Percentiles rank a stretch among this genome's conserved stretches.
Evolutionary conservation across 2,113 vertebrate species (phyloP).

Genomic region (Platycercus adscitus): DNA sequence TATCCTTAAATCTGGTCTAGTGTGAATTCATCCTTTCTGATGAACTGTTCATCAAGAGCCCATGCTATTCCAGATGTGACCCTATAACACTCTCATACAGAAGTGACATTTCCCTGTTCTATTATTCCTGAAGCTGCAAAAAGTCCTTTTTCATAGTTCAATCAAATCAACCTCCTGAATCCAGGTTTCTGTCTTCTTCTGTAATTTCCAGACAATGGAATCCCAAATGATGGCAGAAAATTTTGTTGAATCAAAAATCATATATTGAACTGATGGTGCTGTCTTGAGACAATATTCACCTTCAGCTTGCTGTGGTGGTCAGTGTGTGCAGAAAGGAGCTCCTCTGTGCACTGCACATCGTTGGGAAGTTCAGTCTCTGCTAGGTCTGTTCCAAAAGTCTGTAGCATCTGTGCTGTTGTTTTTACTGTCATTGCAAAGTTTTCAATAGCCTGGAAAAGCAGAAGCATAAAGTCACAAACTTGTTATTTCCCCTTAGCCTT

Average conservation of each 20-base stretch:
- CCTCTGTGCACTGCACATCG: slow-evolving; percentile 87
- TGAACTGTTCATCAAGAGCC: neutral
- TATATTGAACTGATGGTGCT: neutral
- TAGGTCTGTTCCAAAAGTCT: slow-evolving; percentile 87
- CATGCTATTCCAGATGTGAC: neutral
- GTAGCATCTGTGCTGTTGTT: slow-evolving; percentile 90
- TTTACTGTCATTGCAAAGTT: slow-evolving; percentile 96
- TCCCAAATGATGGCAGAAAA: neutral
- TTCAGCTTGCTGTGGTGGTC: slow-evolving; percentile 85
- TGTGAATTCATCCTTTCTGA: neutral
- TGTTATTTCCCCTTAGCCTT: neutral
- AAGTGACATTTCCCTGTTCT: neutral
- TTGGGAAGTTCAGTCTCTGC: slow-evolving; percentile 91
- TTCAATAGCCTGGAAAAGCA: slow-evolving; percentile 86
- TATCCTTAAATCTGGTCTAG: neutral
- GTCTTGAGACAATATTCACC: slow-evolving; percentile 66
- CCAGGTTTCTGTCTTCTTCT: neutral
- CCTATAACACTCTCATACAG: neutral
- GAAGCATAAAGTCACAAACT: neutral
- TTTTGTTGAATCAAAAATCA: neutral
- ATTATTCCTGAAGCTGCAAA: neutral
- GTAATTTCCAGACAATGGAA: neutral
- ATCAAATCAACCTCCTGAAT: neutral
- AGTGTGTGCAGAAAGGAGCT: slow-evolving; percentile 83
- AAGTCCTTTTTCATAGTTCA: neutral